These are phyloP conservation scores for Sminthopsis crassicaudata DNA, from an alignment of 2,113 vertebrate species.

Conservation along the genomic window DNA sequence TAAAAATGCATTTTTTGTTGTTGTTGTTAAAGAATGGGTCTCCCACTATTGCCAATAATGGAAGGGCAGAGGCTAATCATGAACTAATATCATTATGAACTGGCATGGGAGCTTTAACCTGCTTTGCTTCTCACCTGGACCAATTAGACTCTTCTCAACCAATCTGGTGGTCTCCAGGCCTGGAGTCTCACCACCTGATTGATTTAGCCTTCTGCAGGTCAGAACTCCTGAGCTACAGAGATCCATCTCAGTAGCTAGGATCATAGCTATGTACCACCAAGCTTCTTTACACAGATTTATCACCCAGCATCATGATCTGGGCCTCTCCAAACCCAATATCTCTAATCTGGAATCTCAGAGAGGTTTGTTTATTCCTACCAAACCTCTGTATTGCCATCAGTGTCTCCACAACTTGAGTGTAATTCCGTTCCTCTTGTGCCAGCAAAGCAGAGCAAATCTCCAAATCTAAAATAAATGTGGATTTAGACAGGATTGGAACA, in stretches of 20 bases:
- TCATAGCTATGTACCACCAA: neutral
- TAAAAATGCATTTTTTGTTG: neutral
- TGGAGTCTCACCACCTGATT: neutral
- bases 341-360: neutral
- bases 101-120: neutral
- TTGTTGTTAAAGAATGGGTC: neutral
- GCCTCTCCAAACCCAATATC: neutral
- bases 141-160: neutral
- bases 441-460: neutral
- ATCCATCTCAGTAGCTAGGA: neutral
- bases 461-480: neutral
- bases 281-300: neutral
- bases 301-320: neutral
- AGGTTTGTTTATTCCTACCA: conserved; percentile 39
- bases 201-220: neutral
- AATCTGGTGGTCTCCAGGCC: neutral
- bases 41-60: neutral
- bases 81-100: too few relatives aligned
- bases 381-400: neutral
- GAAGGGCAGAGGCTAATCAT: neutral
- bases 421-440: neutral
- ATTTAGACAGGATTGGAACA: neutral
- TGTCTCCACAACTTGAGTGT: conserved; percentile 2
- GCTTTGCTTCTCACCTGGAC: neutral
- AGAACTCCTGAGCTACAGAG: neutral